These are phyloP conservation scores for Callocephalon fimbriatum DNA, from an alignment of 2,113 vertebrate species.

Conservation along the genomic window DNA sequence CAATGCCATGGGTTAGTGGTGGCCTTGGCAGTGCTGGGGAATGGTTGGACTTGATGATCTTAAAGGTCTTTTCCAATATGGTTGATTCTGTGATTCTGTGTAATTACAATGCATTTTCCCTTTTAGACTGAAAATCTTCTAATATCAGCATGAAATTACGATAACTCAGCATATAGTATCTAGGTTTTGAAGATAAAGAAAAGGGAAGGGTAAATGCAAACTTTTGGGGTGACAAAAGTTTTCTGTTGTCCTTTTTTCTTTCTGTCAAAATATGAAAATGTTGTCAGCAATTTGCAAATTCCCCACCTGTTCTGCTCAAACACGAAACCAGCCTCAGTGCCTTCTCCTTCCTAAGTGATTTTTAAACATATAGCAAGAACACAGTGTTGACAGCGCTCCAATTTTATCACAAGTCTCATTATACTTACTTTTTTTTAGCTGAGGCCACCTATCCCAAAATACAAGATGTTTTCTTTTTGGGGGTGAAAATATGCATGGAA, in stretches of 20 bases:
- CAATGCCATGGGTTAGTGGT: neutral
- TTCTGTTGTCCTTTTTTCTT: neutral
- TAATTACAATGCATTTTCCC: neutral
- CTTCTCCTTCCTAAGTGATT: neutral
- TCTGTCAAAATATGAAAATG: neutral
- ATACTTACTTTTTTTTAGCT: neutral
- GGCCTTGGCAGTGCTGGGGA: neutral
- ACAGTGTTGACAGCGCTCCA: conserved; percentile 44
- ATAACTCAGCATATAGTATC: neutral
- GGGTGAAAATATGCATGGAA: neutral
- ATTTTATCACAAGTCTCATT: conserved; percentile 33
- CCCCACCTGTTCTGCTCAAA: conserved; percentile 25
- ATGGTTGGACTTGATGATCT: neutral
- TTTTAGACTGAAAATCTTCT: neutral
- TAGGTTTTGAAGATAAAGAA: neutral
- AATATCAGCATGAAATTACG: neutral
- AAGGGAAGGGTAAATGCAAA: neutral
- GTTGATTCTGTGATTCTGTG: neutral
- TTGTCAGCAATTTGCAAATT: conserved; percentile 38
- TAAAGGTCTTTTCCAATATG: neutral
- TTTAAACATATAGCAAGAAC: conserved; percentile 1
- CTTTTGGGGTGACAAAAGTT: neutral
- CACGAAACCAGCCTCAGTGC: neutral
- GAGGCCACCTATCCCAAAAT: conserved; percentile 19
- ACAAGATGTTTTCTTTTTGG: neutral